Percentiles rank a stretch among this genome's conserved stretches.
Evolutionary conservation across 2,888 invertebrate genomes (phyloP).

Genomic region (Microdon myrmicae): DNA sequence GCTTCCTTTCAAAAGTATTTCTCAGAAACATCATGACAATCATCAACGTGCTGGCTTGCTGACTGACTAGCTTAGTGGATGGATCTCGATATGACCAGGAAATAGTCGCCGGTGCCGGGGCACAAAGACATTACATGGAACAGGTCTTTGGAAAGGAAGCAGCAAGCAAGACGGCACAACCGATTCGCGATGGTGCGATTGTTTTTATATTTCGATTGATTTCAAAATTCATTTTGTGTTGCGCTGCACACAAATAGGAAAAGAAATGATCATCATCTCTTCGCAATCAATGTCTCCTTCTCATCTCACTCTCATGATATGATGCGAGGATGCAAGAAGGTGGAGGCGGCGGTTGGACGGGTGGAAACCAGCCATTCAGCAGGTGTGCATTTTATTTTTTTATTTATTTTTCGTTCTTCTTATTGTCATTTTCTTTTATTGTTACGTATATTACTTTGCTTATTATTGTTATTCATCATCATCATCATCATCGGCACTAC

Average conservation of each 20-base stretch:
- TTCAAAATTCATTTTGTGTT: slow-evolving; percentile 46
- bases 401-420: slow-evolving; percentile 16
- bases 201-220: slow-evolving; percentile 34
- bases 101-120: slow-evolving; percentile 1
- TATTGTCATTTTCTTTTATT: slow-evolving; percentile 6
- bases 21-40: slow-evolving; percentile 30
- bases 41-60: slow-evolving; percentile 14
- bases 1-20: slow-evolving; percentile 52
- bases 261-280: too few relatives aligned
- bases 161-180: slow-evolving; percentile 33
- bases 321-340: too few relatives aligned
- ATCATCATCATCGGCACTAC: too few relatives aligned
- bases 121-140: slow-evolving; percentile 14
- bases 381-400: too few relatives aligned
- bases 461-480: too few relatives aligned
- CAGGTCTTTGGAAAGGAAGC: slow-evolving; percentile 50
- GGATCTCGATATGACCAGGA: slow-evolving; percentile 27
- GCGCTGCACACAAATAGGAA: slow-evolving; percentile 5
- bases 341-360: too few relatives aligned
- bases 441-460: neutral
- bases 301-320: too few relatives aligned
- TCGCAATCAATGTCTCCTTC: too few relatives aligned
- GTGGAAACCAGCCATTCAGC: too few relatives aligned
- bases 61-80: slow-evolving; percentile 7
- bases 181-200: slow-evolving; percentile 28